A percentile compares a stretch with the other conserved stretches of the same genome.
Evolutionary conservation across 2,113 vertebrate species (phyloP).

Genomic region (Podarcis raffonei): DNA sequence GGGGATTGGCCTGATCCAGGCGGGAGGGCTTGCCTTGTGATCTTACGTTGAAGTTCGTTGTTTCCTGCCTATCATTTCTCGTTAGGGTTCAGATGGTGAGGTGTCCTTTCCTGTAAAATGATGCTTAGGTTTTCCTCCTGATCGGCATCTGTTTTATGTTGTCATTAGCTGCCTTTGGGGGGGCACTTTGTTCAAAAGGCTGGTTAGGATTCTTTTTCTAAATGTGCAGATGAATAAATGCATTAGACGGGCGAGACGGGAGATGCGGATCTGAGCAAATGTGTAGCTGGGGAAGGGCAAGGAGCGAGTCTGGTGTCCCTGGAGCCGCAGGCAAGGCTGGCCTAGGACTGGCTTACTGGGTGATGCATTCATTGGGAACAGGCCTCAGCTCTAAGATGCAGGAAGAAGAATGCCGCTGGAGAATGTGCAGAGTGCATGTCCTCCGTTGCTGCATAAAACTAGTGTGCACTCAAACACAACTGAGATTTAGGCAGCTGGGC

Average conservation of each 20-base stretch:
- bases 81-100: neutral
- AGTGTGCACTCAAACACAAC: neutral
- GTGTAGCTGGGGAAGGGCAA: neutral
- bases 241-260: neutral
- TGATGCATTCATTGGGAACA: neutral
- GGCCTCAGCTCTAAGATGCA: neutral
- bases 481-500: neutral
- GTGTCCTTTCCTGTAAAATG: neutral
- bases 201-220: neutral
- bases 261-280: neutral
- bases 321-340: neutral
- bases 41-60: neutral
- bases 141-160: neutral
- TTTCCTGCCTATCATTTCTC: neutral
- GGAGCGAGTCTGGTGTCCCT: neutral
- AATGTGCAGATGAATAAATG: neutral
- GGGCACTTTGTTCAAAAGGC: neutral
- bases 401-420: neutral
- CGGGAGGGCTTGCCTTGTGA: no score
- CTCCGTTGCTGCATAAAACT: no score
- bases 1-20: no score
- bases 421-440: no score
- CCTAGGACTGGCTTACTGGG: neutral
- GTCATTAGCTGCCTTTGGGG: neutral
- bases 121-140: constrained; percentile 2